Percentiles rank a stretch among this genome's conserved stretches.
These are phyloP conservation scores for Xiphophorus birchmanni DNA, from an alignment of 2,797 vertebrate species.

Conservation along the genomic window DNA sequence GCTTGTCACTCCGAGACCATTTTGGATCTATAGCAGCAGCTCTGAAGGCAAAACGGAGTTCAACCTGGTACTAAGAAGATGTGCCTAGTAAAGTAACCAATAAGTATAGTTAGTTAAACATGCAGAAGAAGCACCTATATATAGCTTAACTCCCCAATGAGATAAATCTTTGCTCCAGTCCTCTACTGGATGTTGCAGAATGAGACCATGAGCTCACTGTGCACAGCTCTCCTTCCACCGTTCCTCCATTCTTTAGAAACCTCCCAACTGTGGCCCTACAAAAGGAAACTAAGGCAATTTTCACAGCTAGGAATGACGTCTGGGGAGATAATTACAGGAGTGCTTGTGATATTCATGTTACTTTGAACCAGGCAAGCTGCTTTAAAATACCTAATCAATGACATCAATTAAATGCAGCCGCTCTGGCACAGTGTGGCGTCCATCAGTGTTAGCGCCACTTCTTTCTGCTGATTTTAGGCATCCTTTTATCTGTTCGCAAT, in stretches of 20 bases:
- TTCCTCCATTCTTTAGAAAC: conserved; percentile 14
- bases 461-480: neutral
- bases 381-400: conserved; percentile 40
- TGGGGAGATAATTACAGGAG: conserved; percentile 35
- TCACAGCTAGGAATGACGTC: conserved; percentile 38
- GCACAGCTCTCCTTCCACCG: conserved; percentile 1
- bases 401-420: conserved; percentile 22
- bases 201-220: conserved; percentile 5
- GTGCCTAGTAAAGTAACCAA: neutral
- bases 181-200: neutral
- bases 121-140: neutral
- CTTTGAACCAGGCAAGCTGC: conserved; percentile 23
- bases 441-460: neutral
- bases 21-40: neutral
- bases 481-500: conserved; percentile 1
- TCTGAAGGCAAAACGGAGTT: neutral
- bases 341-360: conserved; percentile 44
- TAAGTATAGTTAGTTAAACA: neutral
- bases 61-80: neutral
- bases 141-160: neutral
- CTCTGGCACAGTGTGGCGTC: neutral
- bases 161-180: conserved; percentile 6
- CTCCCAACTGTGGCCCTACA: conserved; percentile 28
- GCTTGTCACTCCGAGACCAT: neutral
- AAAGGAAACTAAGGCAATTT: conserved; percentile 45